Evolutionary conservation across 2,797 vertebrate species (phyloP), one percentile per base, ranked within the genome.

Genomic region (Melanotaenia boesemani): DNA sequence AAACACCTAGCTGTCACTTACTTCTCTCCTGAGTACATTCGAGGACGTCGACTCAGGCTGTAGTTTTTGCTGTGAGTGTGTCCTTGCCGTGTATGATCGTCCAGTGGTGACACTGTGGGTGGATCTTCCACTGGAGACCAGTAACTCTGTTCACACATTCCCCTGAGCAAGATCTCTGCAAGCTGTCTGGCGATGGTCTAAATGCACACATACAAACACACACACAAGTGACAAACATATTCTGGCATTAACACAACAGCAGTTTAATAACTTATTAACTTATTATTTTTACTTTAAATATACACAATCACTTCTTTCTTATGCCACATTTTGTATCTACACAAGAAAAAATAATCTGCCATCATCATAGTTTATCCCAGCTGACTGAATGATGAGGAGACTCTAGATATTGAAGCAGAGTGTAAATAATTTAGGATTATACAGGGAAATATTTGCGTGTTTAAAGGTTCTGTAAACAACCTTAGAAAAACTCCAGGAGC

Each of bases 61-160:
- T 98, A 98, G 91, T 93, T 96, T 91, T 97, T 97, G 30, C 90
- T 94, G 84, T 94, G 95, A 28, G 95, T 89, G 90, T 94, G 94
- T 86, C 91, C 92, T 87, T 96, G 96, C 59, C 96, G 95, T n/a
- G 96, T 95, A 0, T 95, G 96, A 85, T 98, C 98, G 0, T 99
- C 97, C 71, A 99, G 90, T 7, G 98, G 97, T 0, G 97, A 99
- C 26, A 97, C 95, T 46, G 95, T 95, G 4, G 98, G 98, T 1
- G 98, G 97, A 48, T 98, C 97, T 82, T 99, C 97, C 89, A 99
- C 87, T 1, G 98, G 98, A 90, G 96, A 98, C 98, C 98, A 99
- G 68, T 99, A 99, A 90, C 98, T 99, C 93, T 99, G 97, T 74
- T 99, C 98, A 83, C 97, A 99, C 97, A 99, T 99, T 30, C 98